Evolutionary conservation across 2,113 vertebrate species (phyloP).

Genomic region (Hymenochirus boettgeri): DNA sequence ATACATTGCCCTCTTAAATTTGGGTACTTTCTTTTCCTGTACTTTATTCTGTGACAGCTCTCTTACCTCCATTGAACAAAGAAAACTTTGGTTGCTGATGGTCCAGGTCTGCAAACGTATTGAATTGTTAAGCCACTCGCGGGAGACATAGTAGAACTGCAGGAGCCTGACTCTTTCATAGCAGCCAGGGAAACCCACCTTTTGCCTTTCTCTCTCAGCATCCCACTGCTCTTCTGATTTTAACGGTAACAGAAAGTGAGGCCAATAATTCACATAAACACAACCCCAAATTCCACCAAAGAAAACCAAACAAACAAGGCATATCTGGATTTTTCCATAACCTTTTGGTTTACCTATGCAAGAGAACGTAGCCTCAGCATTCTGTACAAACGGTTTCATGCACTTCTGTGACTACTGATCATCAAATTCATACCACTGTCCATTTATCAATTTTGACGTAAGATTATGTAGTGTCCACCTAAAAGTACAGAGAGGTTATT

Average conservation of each 20-base stretch:
- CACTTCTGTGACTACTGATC: slow-evolving; percentile 97
- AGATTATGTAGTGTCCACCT: slow-evolving; percentile 98
- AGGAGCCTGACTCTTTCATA: slow-evolving; percentile 88
- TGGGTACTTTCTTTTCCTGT: too few relatives aligned
- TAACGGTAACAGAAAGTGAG: too few relatives aligned
- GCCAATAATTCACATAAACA: not conserved
- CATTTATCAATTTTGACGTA: slow-evolving; percentile 98
- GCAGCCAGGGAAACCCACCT: slow-evolving; percentile 89
- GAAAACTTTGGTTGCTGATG: slow-evolving; percentile 91
- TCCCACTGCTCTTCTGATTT: slow-evolving; percentile 92
- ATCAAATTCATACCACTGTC: slow-evolving; percentile 98
- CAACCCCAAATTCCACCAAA: not conserved
- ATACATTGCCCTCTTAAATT: too few relatives aligned
- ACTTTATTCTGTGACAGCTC: too few relatives aligned
- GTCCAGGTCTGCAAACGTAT: slow-evolving; percentile 97
- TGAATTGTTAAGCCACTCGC: slow-evolving; percentile 99
- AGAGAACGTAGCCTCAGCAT: slow-evolving; percentile 92
- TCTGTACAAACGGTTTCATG: slow-evolving; percentile 95
- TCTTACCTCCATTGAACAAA: slow-evolving; percentile 90
- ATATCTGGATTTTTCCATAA: not conserved
- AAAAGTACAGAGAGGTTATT: not conserved
- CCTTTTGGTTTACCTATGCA: slow-evolving; percentile 77
- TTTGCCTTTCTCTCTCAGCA: slow-evolving; percentile 86
- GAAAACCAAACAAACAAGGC: too few relatives aligned
- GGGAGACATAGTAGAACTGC: slow-evolving; percentile 93